phyloP scores from a whole-genome alignment of 2,888 invertebrate genomes.

The Drosophila neotestacea region DNA sequence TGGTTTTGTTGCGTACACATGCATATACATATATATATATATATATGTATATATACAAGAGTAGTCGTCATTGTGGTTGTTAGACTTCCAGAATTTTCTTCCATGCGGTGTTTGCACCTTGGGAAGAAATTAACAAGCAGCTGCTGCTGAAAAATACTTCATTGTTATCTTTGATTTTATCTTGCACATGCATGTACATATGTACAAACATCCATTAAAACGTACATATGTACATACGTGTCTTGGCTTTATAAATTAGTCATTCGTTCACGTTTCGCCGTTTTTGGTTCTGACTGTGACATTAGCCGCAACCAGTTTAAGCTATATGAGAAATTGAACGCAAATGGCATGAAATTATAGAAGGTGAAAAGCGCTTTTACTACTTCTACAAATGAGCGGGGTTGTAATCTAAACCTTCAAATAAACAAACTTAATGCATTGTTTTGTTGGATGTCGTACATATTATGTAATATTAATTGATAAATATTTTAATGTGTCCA shows the following conservation, averaged over 20 bases:
- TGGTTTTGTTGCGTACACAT: slow-evolving; percentile 27
- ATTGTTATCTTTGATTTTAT: slow-evolving; percentile 52
- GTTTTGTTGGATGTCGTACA: background rate
- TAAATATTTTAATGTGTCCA: background rate
- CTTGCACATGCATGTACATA: slow-evolving; percentile 20
- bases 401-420: slow-evolving; percentile 32
- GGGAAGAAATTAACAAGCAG: slow-evolving; percentile 50
- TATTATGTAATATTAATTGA: background rate
- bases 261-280: slow-evolving; percentile 25
- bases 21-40: background rate
- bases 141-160: slow-evolving; percentile 52
- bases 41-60: background rate
- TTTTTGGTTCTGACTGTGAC: slow-evolving; percentile 33
- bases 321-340: slow-evolving; percentile 29
- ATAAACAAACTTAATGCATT: background rate
- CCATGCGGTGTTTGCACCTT: slow-evolving; percentile 62
- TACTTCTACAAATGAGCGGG: slow-evolving; percentile 16
- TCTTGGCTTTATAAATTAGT: slow-evolving; percentile 39
- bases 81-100: slow-evolving; percentile 74
- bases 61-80: slow-evolving; percentile 6
- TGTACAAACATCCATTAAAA: slow-evolving; percentile 2
- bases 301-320: slow-evolving; percentile 52
- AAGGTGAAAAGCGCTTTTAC: slow-evolving; percentile 28
- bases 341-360: slow-evolving; percentile 30
- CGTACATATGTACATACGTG: slow-evolving; percentile 7